phyloP scores from a whole-genome alignment of 2,888 invertebrate species.

The Tromatobia lineatoria region DNA sequence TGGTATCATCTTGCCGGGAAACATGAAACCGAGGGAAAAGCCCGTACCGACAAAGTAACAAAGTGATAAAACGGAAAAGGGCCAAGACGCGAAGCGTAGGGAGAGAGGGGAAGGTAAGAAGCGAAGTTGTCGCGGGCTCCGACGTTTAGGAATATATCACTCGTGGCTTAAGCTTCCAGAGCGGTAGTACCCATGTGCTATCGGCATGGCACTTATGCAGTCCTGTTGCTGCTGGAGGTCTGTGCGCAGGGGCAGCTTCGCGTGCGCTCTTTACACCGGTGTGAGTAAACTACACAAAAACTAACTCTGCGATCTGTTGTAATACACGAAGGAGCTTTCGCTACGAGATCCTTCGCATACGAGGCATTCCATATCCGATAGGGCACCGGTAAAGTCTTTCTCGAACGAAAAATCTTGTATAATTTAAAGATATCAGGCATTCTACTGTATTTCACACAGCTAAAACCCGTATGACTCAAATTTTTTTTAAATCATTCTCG shows the following conservation, averaged over 20 bases:
- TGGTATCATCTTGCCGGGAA: conserved; percentile 29
- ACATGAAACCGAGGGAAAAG: conserved; percentile 33
- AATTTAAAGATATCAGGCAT: too few species aligned
- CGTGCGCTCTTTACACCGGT: conserved; percentile 90
- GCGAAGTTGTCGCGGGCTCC: not conserved
- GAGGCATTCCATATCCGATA: too few species aligned
- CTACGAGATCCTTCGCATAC: not conserved
- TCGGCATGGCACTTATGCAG: conserved; percentile 90
- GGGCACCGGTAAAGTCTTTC: too few species aligned
- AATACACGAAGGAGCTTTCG: not conserved
- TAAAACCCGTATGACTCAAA: too few species aligned
- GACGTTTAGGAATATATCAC: conserved; percentile 16
- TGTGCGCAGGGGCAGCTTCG: conserved; percentile 91
- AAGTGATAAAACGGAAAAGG: conserved; percentile 28
- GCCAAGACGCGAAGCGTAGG: not conserved
- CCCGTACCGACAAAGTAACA: conserved; percentile 7
- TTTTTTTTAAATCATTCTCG: too few species aligned
- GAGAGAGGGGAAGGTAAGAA: not conserved
- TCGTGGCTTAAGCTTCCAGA: not conserved
- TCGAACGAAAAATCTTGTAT: too few species aligned
- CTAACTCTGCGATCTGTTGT: not conserved
- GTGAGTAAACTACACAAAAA: conserved; percentile 86
- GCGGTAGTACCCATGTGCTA: conserved; percentile 69
- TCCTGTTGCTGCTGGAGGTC: conserved; percentile 93
- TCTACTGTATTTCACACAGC: too few species aligned